Evolutionary conservation across 92 coral and sea anemone genomes (phyloP).

Genomic region (Nematostella vectensis): DNA sequence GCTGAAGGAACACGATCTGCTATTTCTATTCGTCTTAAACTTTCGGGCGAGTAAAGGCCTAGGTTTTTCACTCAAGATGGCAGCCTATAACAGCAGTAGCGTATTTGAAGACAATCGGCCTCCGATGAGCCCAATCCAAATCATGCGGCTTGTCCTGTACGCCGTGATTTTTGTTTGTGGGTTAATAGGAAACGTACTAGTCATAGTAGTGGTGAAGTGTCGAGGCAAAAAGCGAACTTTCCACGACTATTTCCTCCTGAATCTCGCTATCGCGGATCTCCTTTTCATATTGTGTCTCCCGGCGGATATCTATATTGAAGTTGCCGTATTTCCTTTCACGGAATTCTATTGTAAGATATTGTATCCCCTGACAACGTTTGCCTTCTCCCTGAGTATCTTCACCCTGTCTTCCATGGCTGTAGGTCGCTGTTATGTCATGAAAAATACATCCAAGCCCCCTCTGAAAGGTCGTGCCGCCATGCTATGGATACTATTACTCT

Average conservation of each 20-base stretch:
- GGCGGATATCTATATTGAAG: conserved; percentile 37
- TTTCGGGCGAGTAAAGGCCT: no score
- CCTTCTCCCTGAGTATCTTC: conserved; percentile 29
- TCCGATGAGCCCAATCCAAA: no score
- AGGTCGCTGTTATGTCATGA: conserved; percentile 38
- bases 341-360: conserved; percentile 18
- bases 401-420: conserved; percentile 46
- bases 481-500: conserved; percentile 38
- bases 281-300: conserved; percentile 28
- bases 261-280: conserved; percentile 39
- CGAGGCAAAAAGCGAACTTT: conserved; percentile 32
- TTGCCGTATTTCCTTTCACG: conserved; percentile 24
- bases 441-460: conserved; percentile 43
- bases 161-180: conserved; percentile 32
- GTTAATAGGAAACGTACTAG: conserved; percentile 32
- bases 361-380: conserved; percentile 39
- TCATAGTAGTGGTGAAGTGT: conserved; percentile 36
- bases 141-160: conserved; percentile 29
- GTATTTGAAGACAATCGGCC: no score
- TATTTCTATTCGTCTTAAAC: no score
- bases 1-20: no score
- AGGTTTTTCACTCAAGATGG: no score
- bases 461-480: conserved; percentile 38
- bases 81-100: no score
- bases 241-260: conserved; percentile 38